These are phyloP conservation scores for Salpingus planirostris DNA, from an alignment of 2,888 invertebrate species.

Conservation along the genomic window DNA sequence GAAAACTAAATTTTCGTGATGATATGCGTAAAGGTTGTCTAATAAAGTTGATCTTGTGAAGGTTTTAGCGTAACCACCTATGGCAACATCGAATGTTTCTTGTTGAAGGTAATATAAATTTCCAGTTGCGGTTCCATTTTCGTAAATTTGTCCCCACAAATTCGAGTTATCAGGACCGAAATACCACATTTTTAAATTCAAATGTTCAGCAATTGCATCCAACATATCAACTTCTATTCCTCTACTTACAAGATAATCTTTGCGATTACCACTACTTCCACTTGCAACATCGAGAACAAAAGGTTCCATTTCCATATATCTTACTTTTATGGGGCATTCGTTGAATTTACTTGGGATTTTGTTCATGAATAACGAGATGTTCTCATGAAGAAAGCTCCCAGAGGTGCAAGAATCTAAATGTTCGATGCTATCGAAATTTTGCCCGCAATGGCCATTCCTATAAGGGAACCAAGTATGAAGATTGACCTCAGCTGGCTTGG, in stretches of 20 bases:
- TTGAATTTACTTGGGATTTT: conserved; percentile 3
- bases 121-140: conserved; percentile 4
- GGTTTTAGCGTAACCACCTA: conserved; percentile 4
- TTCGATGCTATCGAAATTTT: background rate
- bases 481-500: too few species aligned
- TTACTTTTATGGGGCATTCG: conserved; percentile 1
- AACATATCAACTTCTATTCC: conserved; percentile 4
- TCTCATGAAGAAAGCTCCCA: background rate
- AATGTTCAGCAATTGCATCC: conserved; percentile 2
- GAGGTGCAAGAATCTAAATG: conserved; percentile 1
- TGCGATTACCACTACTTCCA: background rate
- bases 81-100: background rate
- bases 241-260: background rate
- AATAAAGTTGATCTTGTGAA: too few species aligned
- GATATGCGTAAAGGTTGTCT: too few species aligned
- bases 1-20: too few species aligned
- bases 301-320: conserved; percentile 1
- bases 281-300: conserved; percentile 2
- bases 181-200: conserved; percentile 2
- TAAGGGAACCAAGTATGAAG: background rate
- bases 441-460: background rate
- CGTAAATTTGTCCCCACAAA: background rate
- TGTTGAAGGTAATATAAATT: conserved; percentile 3
- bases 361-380: background rate
- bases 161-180: background rate